Evolutionary conservation across 2,113 vertebrate genomes (phyloP), one percentile per base, ranked within the genome.

Genomic region (Henicopernis longicauda): DNA sequence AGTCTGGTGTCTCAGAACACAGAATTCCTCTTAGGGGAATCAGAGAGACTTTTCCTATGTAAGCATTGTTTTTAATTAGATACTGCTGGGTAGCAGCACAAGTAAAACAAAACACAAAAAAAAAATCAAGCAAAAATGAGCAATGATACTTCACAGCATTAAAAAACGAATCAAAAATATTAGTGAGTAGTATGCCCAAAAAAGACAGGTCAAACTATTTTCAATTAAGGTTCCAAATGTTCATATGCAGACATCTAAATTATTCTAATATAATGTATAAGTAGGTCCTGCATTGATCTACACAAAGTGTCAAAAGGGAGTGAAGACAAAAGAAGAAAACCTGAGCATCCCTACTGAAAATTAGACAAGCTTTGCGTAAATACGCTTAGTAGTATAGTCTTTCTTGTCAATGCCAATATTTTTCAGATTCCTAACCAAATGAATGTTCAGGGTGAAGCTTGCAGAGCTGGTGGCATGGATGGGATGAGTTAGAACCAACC

Each of bases 11-110:
- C 50, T 88, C 74, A 88, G 62, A 77, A 63, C 15, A 80, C 25
- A 86, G 36, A 95, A 58, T 77, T 95, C 78, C 87, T 95, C 90
- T 92, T 82, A 82, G 36, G 55, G 50, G 29, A 90, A 86, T 82
- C 54, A 85, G 57, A 67, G 72, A 88, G 54, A 66, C 26, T 94
- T 87, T 52, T 74, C 38, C 36, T 52, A 1, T 27, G 26, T 47
- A 66, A 78, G n/a, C 44, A 20, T 32, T 84, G 65, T 4, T 95
- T 91, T 91, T 77, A 83, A 88, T 90, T 90, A 89, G n/a, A 49
- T 62, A 25, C 73, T 47, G 65, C n/a, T 74, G 76, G n/a, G n/a
- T 59, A 40, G 19, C 45, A 55, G 47, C 42, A 96, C 19, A 86
- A 80, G 29, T 47, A 44, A 71, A 57, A 66, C 16, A 73, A 52